Percentiles rank a stretch among this genome's conserved stretches.
These are phyloP conservation scores for Erythrolamprus reginae DNA, from an alignment of 2,113 vertebrate species.

Conservation along the genomic window DNA sequence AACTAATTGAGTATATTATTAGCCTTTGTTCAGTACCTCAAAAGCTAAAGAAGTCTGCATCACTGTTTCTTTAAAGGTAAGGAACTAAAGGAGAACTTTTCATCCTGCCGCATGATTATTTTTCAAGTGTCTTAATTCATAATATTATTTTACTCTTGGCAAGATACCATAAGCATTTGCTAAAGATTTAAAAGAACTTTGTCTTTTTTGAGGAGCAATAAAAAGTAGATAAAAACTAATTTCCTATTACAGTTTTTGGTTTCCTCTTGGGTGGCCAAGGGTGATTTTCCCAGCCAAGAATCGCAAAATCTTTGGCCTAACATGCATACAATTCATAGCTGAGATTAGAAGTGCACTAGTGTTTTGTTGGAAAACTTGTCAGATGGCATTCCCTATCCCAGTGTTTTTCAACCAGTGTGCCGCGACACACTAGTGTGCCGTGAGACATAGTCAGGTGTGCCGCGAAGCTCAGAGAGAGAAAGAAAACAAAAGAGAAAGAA, in stretches of 20 bases:
- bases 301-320: not conserved
- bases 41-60: not conserved
- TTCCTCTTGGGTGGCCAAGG: not conserved
- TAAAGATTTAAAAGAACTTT: not conserved
- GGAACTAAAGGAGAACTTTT: not conserved
- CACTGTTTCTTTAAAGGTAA: not conserved
- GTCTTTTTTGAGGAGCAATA: not conserved
- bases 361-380: not conserved
- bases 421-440: too few species aligned
- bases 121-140: not conserved
- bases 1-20: not conserved
- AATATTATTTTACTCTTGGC: not conserved
- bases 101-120: not conserved
- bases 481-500: too few species aligned
- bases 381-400: not conserved
- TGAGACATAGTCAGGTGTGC: too few species aligned
- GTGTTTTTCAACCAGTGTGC: too few species aligned
- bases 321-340: not conserved
- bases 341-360: not conserved
- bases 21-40: not conserved
- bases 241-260: not conserved
- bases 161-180: not conserved
- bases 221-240: not conserved
- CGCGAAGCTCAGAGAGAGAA: too few species aligned
- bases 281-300: not conserved